A percentile compares a stretch with the other conserved stretches of the same genome.
These are phyloP conservation scores for Synergus gifuensis DNA, from an alignment of 2,888 invertebrate genomes.

Conservation along the genomic window DNA sequence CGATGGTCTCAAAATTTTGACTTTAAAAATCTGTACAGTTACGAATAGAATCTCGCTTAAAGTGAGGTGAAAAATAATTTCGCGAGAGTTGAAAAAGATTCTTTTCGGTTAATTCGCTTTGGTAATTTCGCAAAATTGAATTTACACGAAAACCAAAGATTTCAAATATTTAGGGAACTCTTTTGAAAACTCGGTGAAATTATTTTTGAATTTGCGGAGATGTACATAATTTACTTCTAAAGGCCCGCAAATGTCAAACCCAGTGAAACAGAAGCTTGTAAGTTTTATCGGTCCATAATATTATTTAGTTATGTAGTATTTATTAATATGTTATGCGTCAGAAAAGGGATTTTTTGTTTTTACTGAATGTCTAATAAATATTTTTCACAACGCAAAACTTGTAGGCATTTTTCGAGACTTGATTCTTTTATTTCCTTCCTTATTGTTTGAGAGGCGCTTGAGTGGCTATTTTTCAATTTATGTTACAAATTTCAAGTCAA, in stretches of 20 bases:
- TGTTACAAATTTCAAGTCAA: background rate
- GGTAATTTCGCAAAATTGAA: constrained; percentile 9
- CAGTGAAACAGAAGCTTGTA: constrained; percentile 49
- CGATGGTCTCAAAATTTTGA: constrained; percentile 56
- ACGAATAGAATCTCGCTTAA: background rate
- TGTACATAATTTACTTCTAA: constrained; percentile 72
- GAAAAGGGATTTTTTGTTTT: constrained; percentile 58
- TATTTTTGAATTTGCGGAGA: constrained; percentile 62
- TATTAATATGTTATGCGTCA: constrained; percentile 70
- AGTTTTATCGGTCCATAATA: constrained; percentile 61
- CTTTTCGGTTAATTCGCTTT: background rate
- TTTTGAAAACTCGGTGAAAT: constrained; percentile 9
- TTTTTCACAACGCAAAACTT: constrained; percentile 67
- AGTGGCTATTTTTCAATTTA: constrained; percentile 6
- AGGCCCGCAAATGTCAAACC: constrained; percentile 67
- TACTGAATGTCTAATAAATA: constrained; percentile 71
- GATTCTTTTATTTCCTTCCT: constrained; percentile 25
- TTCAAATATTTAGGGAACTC: background rate
- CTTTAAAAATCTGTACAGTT: constrained; percentile 42
- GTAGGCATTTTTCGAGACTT: constrained; percentile 20
- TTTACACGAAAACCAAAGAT: constrained; percentile 17
- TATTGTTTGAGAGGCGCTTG: constrained; percentile 56
- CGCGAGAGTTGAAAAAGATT: background rate
- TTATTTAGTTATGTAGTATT: constrained; percentile 74
- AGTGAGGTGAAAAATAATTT: constrained; percentile 1